Conservation (phyloP, 2,113 vertebrate species). For the Rana temporaria region DNA sequence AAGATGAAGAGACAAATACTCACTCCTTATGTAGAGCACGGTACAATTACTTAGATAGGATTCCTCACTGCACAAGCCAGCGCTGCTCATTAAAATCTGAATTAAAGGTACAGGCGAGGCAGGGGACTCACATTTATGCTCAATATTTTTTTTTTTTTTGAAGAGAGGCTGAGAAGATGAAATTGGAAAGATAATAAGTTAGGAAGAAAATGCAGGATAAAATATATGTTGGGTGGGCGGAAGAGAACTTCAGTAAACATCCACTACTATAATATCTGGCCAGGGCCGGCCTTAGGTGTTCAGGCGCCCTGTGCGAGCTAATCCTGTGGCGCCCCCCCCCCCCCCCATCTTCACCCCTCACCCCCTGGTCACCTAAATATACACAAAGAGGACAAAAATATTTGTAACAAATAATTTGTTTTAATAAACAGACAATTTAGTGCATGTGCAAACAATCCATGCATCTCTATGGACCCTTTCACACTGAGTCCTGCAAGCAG, state of each 20-base stretch:
- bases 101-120: slow-evolving; percentile 41
- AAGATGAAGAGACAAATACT: slow-evolving; percentile 44
- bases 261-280: background rate
- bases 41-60: slow-evolving; percentile 45
- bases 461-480: no score
- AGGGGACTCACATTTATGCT: slow-evolving; percentile 9
- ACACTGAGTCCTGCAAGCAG: no score
- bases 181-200: slow-evolving; percentile 50
- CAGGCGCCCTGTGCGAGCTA: no score
- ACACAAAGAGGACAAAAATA: no score
- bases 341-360: no score
- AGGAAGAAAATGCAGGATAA: slow-evolving; percentile 24
- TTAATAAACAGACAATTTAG: no score
- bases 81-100: slow-evolving; percentile 51
- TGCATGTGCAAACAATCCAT: no score
- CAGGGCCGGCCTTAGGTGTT: no score
- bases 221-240: background rate
- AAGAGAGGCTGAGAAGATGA: slow-evolving; percentile 39
- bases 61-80: slow-evolving; percentile 22
- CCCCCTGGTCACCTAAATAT: no score
- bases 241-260: background rate
- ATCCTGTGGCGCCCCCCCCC: no score
- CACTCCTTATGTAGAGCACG: slow-evolving; percentile 6
- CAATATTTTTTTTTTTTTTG: slow-evolving; percentile 40
- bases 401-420: no score